Percentiles rank a stretch among this genome's conserved stretches.
Evolutionary conservation across 2,113 vertebrate species (phyloP).

Genomic region (Burhinus bistriatus): DNA sequence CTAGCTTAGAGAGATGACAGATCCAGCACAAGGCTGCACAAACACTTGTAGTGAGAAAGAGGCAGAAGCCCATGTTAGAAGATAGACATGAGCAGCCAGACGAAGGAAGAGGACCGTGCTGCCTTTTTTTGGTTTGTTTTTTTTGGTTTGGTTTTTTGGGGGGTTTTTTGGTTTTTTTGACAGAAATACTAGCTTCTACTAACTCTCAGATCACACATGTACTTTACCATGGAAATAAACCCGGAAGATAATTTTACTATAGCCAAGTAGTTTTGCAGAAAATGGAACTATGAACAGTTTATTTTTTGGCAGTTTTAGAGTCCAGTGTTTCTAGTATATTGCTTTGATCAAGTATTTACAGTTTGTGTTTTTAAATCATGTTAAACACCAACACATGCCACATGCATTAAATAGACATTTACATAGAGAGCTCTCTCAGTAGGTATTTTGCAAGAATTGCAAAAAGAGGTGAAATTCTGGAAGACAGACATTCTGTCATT

Average conservation of each 20-base stretch:
- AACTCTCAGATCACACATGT: neutral
- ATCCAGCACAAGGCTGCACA: neutral
- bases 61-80: neutral
- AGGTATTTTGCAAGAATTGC: neutral
- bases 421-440: neutral
- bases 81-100: neutral
- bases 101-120: accelerated
- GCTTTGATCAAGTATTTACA: neutral
- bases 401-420: neutral
- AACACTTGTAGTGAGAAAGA: neutral
- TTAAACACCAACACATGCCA: neutral
- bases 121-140: neutral
- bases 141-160: too few relatives aligned
- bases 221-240: neutral
- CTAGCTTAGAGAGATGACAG: neutral
- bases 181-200: neutral
- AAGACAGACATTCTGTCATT: neutral
- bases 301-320: neutral
- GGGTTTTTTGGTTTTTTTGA: too few relatives aligned
- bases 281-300: neutral
- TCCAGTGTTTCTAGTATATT: neutral
- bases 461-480: neutral
- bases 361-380: neutral
- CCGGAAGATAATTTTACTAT: neutral
- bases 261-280: neutral